Conservation (phyloP, 92 coral and sea anemone species). For the Phenganax subtilis region DNA sequence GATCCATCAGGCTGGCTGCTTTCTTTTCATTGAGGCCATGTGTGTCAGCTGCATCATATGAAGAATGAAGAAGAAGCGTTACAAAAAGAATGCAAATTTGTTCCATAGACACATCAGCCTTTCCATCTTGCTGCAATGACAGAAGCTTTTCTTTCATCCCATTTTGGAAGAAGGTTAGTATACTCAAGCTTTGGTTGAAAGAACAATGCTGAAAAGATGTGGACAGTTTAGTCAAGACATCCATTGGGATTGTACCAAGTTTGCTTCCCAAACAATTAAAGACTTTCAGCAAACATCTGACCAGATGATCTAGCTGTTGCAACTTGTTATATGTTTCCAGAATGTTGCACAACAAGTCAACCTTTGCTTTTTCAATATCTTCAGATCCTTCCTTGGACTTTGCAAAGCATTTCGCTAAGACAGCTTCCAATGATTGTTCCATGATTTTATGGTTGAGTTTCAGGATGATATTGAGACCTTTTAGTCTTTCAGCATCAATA, state of each 20-base stretch:
- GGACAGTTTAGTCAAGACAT: conserved; percentile 19
- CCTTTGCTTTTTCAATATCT: neutral
- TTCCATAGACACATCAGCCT: neutral
- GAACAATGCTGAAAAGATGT: conserved; percentile 20
- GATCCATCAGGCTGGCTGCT: conserved; percentile 11
- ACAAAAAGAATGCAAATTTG: conserved; percentile 23
- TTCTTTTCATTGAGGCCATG: conserved; percentile 30
- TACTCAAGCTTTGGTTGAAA: conserved; percentile 9
- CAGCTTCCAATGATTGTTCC: conserved; percentile 12
- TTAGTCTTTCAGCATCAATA: neutral
- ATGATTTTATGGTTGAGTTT: conserved; percentile 37
- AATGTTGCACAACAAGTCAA: neutral
- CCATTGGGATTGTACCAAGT: conserved; percentile 16
- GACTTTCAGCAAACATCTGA: conserved; percentile 6
- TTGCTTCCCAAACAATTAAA: neutral
- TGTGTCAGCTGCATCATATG: conserved; percentile 28
- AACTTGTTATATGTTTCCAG: conserved; percentile 35
- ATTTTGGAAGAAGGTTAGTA: neutral
- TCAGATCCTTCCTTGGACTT: conserved; percentile 1
- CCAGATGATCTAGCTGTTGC: conserved; percentile 23
- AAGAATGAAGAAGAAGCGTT: conserved; percentile 11
- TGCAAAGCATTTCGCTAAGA: neutral
- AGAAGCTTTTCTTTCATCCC: conserved; percentile 10
- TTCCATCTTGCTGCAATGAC: conserved; percentile 11
- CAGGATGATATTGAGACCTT: conserved; percentile 22